Conservation (phyloP, 2,888 invertebrate species). For the Atethmia centrago region DNA sequence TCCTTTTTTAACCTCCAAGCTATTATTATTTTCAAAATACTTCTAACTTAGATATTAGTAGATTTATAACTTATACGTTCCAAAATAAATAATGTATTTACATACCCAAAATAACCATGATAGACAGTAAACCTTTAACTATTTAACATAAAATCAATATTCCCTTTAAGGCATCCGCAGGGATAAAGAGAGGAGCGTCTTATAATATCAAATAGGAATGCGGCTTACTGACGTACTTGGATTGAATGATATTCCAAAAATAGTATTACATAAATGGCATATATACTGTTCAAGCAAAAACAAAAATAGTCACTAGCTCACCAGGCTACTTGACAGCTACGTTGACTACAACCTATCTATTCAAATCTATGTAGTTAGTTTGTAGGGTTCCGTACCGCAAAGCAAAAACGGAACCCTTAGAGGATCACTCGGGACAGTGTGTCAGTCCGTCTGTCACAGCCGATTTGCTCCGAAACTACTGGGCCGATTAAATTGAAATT, state of each 20-base stretch:
- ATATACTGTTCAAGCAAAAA: neutral
- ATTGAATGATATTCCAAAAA: neutral
- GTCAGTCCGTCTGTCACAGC: neutral
- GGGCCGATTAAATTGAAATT: too few relatives aligned
- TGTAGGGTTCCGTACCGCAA: neutral
- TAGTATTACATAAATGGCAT: neutral
- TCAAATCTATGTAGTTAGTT: neutral
- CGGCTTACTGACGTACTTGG: neutral
- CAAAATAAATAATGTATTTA: neutral
- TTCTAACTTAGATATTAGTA: neutral
- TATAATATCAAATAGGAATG: constrained; percentile 22
- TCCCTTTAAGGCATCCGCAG: neutral
- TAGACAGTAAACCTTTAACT: constrained; percentile 23
- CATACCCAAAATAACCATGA: constrained; percentile 14
- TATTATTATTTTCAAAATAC: neutral
- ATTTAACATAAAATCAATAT: constrained; percentile 34
- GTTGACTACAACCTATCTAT: neutral
- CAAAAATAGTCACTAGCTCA: neutral
- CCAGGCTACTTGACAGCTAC: neutral
- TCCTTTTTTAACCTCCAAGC: neutral
- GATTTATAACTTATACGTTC: too few relatives aligned
- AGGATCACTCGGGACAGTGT: too few relatives aligned
- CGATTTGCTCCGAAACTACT: too few relatives aligned
- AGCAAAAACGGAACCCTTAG: neutral
- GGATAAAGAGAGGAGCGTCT: neutral